phyloP scores from a whole-genome alignment of 2,888 invertebrate species.

The Plebejus anna region DNA sequence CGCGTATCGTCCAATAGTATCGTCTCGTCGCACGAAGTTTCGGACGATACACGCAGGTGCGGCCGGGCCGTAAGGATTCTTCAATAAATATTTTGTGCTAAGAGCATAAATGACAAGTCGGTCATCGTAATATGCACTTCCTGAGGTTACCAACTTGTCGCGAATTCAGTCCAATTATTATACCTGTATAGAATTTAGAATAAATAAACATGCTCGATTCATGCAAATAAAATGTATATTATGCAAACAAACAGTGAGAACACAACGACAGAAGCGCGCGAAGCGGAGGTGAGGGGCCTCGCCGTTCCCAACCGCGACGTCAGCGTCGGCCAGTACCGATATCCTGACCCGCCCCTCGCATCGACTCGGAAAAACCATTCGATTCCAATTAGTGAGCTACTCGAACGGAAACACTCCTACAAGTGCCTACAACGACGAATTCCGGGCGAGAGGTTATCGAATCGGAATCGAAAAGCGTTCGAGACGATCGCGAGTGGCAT shows the following conservation, averaged over 20 bases:
- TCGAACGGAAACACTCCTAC: neutral
- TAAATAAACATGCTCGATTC: conserved; percentile 69
- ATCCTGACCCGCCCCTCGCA: neutral
- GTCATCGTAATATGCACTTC: neutral
- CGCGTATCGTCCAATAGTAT: too few species aligned
- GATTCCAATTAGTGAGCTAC: neutral
- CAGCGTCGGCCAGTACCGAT: conserved; percentile 5
- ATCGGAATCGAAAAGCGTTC: conserved; percentile 29
- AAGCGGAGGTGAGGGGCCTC: conserved; percentile 44
- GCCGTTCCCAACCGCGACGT: conserved; percentile 16
- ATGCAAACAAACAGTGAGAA: conserved; percentile 74
- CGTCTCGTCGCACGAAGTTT: too few species aligned
- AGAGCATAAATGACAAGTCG: neutral
- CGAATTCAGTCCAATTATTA: conserved; percentile 20
- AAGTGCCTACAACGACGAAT: neutral
- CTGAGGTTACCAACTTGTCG: too few species aligned
- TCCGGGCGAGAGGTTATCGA: conserved; percentile 38
- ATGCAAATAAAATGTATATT: conserved; percentile 74
- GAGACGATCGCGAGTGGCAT: neutral
- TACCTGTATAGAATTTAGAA: conserved; percentile 55
- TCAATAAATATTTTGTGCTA: neutral
- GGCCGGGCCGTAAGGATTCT: too few species aligned
- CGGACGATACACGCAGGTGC: too few species aligned
- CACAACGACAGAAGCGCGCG: conserved; percentile 73
- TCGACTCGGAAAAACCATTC: neutral